Conservation (phyloP, 2,797 vertebrate genomes). For the Botia almorhae region DNA sequence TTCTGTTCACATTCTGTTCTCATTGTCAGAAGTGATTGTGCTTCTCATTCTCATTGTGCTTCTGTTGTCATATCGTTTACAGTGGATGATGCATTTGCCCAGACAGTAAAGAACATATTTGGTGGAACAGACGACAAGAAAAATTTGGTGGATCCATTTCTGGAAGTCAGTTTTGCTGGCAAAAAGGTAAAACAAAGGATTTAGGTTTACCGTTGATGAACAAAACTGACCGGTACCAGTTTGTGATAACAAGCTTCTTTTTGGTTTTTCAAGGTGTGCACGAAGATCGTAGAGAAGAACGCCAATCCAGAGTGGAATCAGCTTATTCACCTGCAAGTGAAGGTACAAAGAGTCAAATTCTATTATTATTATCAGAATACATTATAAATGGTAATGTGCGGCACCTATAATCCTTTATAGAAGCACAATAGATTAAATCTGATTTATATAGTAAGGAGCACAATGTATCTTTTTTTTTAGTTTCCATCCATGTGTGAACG, state of each 20-base stretch:
- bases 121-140: slow-evolving; percentile 85
- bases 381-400: too few species aligned
- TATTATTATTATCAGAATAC: neutral
- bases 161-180: slow-evolving; percentile 87
- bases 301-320: slow-evolving; percentile 91
- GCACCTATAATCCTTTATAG: too few species aligned
- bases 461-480: slow-evolving; percentile 69
- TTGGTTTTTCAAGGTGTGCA: slow-evolving; percentile 75
- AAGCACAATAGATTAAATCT: too few species aligned
- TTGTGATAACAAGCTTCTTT: neutral
- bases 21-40: neutral
- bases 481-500: slow-evolving; percentile 98
- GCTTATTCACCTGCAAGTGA: slow-evolving; percentile 82
- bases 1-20: neutral
- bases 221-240: neutral
- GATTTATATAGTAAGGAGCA: too few species aligned
- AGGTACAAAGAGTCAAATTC: slow-evolving; percentile 72
- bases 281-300: slow-evolving; percentile 86
- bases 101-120: slow-evolving; percentile 86
- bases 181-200: slow-evolving; percentile 77
- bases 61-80: slow-evolving; percentile 15
- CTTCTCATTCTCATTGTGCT: too few species aligned
- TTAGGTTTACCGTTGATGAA: neutral
- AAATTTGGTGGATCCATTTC: slow-evolving; percentile 88
- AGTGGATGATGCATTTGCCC: slow-evolving; percentile 89